Percentiles rank a stretch among this genome's conserved stretches.
Evolutionary conservation across 2,113 vertebrate genomes (phyloP).

Genomic region (Dipodomys stephensi): DNA sequence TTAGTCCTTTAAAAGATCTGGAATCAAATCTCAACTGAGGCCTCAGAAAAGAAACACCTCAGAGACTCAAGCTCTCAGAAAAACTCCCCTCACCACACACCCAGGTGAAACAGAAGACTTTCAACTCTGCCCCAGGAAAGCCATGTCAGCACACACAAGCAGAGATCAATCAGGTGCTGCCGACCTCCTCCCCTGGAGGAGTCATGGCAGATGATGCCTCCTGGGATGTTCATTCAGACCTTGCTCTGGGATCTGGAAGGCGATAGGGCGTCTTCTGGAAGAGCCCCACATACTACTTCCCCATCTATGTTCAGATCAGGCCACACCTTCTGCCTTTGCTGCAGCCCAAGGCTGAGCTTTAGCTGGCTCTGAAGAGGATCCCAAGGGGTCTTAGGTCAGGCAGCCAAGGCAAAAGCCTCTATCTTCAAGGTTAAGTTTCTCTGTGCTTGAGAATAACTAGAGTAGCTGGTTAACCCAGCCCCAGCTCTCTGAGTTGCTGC

Average conservation of each 20-base stretch:
- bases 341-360: background rate
- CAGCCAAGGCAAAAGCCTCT: background rate
- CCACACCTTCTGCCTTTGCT: background rate
- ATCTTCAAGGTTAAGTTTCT: background rate
- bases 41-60: background rate
- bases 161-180: accelerated
- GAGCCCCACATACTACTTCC: background rate
- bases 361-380: accelerated
- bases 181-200: background rate
- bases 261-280: background rate
- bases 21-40: background rate
- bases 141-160: too few species aligned
- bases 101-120: background rate
- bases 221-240: background rate
- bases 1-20: background rate
- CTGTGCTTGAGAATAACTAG: background rate
- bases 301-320: accelerated
- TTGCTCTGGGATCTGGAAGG: background rate
- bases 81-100: background rate
- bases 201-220: accelerated
- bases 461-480: background rate
- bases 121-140: background rate
- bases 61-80: background rate
- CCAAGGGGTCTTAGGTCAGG: background rate
- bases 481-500: background rate